phyloP scores from a whole-genome alignment of 2,888 invertebrate genomes.

The Drosophila melanocephala region DNA sequence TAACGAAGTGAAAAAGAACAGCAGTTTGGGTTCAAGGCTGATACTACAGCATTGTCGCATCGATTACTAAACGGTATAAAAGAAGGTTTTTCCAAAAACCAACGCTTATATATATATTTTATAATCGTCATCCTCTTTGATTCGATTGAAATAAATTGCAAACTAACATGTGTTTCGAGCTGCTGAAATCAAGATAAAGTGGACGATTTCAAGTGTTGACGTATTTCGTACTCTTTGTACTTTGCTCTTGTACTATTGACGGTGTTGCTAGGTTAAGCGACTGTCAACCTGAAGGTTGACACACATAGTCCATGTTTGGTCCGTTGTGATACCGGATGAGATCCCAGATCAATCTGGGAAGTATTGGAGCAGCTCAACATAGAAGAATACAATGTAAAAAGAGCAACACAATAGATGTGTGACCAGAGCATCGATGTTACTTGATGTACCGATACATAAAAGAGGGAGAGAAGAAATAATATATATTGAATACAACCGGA shows the following conservation, averaged over 20 bases:
- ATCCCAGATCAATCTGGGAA: too few relatives aligned
- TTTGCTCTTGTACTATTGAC: not conserved
- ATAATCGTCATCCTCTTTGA: not conserved
- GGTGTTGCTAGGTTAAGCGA: not conserved
- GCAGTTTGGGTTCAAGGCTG: not conserved
- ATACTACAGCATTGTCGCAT: not conserved
- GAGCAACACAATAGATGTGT: too few relatives aligned
- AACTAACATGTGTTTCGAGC: not conserved
- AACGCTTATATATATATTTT: not conserved
- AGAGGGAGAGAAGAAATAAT: not conserved
- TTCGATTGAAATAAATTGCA: not conserved
- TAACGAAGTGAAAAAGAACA: not conserved
- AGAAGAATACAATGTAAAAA: not conserved
- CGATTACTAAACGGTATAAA: not conserved
- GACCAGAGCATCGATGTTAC: too few relatives aligned
- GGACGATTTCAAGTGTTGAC: slow-evolving; percentile 5
- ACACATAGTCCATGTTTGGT: too few relatives aligned
- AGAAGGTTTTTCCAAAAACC: not conserved
- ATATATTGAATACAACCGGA: not conserved
- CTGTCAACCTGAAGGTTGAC: too few relatives aligned
- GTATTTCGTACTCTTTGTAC: not conserved
- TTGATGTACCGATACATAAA: too few relatives aligned
- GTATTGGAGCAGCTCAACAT: not conserved
- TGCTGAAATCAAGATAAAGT: slow-evolving; percentile 6
- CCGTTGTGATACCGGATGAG: too few relatives aligned